Evolutionary conservation across 2,113 vertebrate genomes (phyloP).

Genomic region (Furnarius figulus): DNA sequence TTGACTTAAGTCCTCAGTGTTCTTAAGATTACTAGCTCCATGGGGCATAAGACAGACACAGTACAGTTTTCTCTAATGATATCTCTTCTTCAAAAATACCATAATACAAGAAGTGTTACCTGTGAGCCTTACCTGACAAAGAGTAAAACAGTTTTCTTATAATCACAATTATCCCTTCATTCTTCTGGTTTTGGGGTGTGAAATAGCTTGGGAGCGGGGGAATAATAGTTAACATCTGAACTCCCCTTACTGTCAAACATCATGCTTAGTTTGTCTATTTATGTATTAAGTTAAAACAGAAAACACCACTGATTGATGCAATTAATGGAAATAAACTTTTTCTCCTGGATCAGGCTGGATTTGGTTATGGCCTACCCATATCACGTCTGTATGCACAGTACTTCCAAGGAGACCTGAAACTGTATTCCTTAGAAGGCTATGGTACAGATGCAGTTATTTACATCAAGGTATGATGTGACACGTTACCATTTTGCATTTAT

Average conservation of each 20-base stretch:
- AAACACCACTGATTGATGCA: neutral
- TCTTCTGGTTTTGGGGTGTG: neutral
- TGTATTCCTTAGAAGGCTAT: slow-evolving; percentile 95
- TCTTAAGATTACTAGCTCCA: neutral
- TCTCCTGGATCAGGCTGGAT: slow-evolving; percentile 85
- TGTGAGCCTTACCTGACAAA: neutral
- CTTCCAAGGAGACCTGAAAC: slow-evolving; percentile 96
- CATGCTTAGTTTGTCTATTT: neutral
- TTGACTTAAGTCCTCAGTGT: neutral
- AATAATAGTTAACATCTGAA: neutral
- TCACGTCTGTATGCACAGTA: slow-evolving; percentile 95
- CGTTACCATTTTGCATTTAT: neutral
- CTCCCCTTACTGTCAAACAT: neutral
- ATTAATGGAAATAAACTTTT: neutral
- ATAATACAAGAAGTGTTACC: neutral
- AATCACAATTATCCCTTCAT: neutral
- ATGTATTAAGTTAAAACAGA: neutral
- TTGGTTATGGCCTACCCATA: slow-evolving; percentile 95
- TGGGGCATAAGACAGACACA: neutral
- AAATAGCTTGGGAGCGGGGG: neutral
- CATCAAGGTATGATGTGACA: slow-evolving; percentile 83
- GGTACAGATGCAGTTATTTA: slow-evolving; percentile 95
- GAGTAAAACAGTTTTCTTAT: neutral
- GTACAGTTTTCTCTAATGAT: neutral
- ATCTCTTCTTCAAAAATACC: neutral